phyloP scores from a whole-genome alignment of 2,888 invertebrate species.

The Eilema griseolum region DNA sequence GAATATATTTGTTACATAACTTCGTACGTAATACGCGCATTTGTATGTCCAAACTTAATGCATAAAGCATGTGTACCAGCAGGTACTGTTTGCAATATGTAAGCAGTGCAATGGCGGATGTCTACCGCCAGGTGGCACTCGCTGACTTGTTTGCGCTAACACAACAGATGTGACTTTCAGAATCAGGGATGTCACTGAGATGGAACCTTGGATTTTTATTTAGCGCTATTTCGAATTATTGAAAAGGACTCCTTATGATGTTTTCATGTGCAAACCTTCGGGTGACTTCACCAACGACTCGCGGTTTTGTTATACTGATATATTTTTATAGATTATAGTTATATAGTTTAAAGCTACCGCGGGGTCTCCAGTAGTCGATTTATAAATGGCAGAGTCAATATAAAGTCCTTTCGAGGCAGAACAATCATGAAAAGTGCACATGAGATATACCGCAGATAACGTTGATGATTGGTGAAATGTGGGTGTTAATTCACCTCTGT shows the following conservation, averaged over 20 bases:
- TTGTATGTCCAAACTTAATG: slow-evolving; percentile 1
- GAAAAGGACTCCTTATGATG: background rate
- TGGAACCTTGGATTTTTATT: background rate
- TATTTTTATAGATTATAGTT: too few species aligned
- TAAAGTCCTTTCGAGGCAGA: too few species aligned
- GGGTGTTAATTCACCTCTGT: too few species aligned
- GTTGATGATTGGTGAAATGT: too few species aligned
- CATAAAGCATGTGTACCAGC: background rate
- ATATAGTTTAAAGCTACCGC: too few species aligned
- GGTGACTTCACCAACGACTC: too few species aligned
- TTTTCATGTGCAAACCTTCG: too few species aligned
- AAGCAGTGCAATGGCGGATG: slow-evolving; percentile 15
- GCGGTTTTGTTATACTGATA: too few species aligned
- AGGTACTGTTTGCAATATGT: slow-evolving; percentile 21
- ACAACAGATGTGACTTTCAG: slow-evolving; percentile 22
- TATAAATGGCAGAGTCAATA: too few species aligned
- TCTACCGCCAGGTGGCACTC: slow-evolving; percentile 19
- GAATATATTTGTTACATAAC: background rate
- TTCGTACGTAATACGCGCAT: background rate
- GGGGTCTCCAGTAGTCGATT: too few species aligned
- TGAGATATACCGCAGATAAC: too few species aligned
- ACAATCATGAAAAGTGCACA: too few species aligned
- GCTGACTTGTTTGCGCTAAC: slow-evolving; percentile 23
- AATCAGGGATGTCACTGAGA: background rate
- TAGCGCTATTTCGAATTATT: background rate